Percentiles rank a stretch among this genome's conserved stretches.
phyloP scores from a whole-genome alignment of 2,888 invertebrate species.

The Erebia epiphron region DNA sequence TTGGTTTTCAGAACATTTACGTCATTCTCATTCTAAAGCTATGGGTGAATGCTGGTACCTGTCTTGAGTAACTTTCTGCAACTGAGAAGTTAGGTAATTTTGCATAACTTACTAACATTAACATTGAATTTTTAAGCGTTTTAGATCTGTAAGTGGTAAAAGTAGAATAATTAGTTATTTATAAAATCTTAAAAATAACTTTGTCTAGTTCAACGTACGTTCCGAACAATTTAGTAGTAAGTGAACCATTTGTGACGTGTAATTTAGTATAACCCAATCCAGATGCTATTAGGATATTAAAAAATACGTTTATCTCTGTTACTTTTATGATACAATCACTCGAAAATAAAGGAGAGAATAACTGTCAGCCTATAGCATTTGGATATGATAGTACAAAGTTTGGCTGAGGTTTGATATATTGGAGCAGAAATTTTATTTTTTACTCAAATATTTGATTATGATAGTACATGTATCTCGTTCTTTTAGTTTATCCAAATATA shows the following conservation, averaged over 20 bases:
- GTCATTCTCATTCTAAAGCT: slow-evolving; percentile 2
- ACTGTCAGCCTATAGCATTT: no score
- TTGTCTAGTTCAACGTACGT: background rate
- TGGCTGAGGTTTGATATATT: slow-evolving; percentile 3
- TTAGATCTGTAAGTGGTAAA: slow-evolving; percentile 25
- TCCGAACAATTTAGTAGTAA: slow-evolving; percentile 7
- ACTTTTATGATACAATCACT: no score
- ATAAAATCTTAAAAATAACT: slow-evolving; percentile 29
- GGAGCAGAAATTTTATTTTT: background rate
- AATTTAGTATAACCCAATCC: slow-evolving; percentile 16
- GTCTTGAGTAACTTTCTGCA: slow-evolving; percentile 18
- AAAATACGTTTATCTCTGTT: no score
- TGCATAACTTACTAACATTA: background rate
- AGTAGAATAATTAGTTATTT: slow-evolving; percentile 26
- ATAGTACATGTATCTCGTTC: no score
- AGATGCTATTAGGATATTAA: no score
- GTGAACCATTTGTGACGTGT: slow-evolving; percentile 26
- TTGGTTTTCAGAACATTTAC: background rate
- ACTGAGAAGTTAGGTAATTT: slow-evolving; percentile 18
- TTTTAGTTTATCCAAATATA: background rate
- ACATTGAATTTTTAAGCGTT: background rate
- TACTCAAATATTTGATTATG: background rate
- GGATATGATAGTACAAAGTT: slow-evolving; percentile 26
- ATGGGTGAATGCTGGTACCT: slow-evolving; percentile 23
- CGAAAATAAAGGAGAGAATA: no score